phyloP scores from a whole-genome alignment of 2,113 vertebrate genomes.

The Hippoglossus stenolepis region DNA sequence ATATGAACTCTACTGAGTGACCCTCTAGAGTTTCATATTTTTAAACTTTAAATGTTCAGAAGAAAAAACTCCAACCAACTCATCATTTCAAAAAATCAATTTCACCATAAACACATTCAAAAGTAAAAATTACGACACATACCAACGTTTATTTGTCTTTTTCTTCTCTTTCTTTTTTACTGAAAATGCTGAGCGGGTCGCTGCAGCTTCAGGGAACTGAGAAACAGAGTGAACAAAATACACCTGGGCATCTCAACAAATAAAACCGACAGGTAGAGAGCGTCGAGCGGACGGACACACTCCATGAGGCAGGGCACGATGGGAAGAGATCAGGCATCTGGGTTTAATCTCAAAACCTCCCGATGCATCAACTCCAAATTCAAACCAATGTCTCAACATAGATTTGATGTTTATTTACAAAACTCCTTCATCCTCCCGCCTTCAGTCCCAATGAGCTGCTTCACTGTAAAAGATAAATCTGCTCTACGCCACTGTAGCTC shows the following conservation, averaged over 20 bases:
- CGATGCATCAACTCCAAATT: not conserved
- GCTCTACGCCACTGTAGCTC: too few relatives aligned
- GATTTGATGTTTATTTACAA: not conserved
- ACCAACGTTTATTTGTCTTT: slow-evolving; percentile 55
- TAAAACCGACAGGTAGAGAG: slow-evolving; percentile 54
- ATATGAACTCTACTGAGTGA: too few relatives aligned
- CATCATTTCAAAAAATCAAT: not conserved
- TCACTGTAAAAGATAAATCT: too few relatives aligned
- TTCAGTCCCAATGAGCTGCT: too few relatives aligned
- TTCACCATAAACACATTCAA: not conserved
- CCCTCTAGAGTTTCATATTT: too few relatives aligned
- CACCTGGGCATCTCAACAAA: slow-evolving; percentile 72
- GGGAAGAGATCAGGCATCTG: not conserved
- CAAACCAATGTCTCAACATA: not conserved
- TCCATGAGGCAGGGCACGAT: slow-evolving; percentile 43
- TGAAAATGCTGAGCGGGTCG: slow-evolving; percentile 74
- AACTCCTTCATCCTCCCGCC: too few relatives aligned
- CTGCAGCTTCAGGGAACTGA: slow-evolving; percentile 62
- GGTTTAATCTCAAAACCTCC: not conserved
- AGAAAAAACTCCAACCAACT: not conserved
- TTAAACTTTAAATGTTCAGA: not conserved
- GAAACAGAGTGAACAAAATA: slow-evolving; percentile 75
- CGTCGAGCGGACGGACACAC: slow-evolving; percentile 46
- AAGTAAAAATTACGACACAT: slow-evolving; percentile 30
- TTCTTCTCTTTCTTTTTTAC: slow-evolving; percentile 65